phyloP scores from a whole-genome alignment of 2,888 invertebrate genomes.

The Maniola hyperantus region DNA sequence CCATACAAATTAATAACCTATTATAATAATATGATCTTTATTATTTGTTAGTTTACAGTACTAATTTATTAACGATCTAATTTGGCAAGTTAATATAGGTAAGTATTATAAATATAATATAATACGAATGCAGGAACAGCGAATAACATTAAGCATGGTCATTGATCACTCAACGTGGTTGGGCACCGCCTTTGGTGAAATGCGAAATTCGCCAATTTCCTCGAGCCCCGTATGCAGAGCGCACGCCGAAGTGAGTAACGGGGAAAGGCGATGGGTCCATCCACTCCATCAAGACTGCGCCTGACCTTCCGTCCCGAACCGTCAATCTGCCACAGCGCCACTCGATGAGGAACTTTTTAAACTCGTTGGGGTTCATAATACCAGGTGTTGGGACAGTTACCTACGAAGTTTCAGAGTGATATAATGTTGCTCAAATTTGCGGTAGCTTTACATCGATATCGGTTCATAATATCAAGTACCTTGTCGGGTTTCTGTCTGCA shows the following conservation, averaged over 20 bases:
- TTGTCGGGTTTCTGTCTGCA: constrained; percentile 85
- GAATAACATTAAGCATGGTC: constrained; percentile 64
- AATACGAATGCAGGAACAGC: constrained; percentile 44
- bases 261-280: constrained; percentile 83
- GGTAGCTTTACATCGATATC: constrained; percentile 34
- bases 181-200: constrained; percentile 55
- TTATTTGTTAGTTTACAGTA: constrained; percentile 38
- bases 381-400: constrained; percentile 82
- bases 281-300: constrained; percentile 83
- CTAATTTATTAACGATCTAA: constrained; percentile 10
- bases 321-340: constrained; percentile 81
- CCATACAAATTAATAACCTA: constrained; percentile 43
- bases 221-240: constrained; percentile 85
- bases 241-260: constrained; percentile 84
- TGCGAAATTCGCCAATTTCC: constrained; percentile 84
- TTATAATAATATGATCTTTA: constrained; percentile 25
- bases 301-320: constrained; percentile 74
- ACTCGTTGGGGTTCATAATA: constrained; percentile 80
- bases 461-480: constrained; percentile 64
- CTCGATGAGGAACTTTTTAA: constrained; percentile 80
- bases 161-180: constrained; percentile 72
- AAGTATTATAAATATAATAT: not conserved
- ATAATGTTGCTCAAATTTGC: constrained; percentile 32
- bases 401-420: constrained; percentile 62
- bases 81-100: not conserved